Evolutionary conservation across 2,888 invertebrate species (phyloP).

Genomic region (Cataglyphis albicans): DNA sequence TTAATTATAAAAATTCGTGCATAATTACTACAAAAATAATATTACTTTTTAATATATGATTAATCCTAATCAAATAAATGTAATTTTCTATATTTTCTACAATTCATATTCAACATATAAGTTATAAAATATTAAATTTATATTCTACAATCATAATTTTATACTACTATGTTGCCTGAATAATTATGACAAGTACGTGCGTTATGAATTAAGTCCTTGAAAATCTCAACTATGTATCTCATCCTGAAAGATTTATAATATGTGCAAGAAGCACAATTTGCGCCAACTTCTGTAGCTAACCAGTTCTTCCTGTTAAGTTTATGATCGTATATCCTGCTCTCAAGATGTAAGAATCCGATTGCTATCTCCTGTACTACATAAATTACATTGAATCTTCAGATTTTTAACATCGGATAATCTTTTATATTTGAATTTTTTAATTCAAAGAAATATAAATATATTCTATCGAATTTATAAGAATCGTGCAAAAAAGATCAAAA

Average conservation of each 20-base stretch:
- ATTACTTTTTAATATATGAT: not conserved
- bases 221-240: conserved; percentile 41
- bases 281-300: conserved; percentile 45
- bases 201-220: conserved; percentile 48
- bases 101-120: not conserved
- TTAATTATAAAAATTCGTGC: not conserved
- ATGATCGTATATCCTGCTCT: conserved; percentile 42
- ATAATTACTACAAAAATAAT: conserved; percentile 6
- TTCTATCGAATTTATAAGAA: conserved; percentile 11
- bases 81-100: conserved; percentile 4
- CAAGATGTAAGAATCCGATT: conserved; percentile 48
- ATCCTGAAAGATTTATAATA: conserved; percentile 47
- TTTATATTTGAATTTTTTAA: conserved; percentile 1
- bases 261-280: conserved; percentile 35
- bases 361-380: conserved; percentile 34
- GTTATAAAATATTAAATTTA: not conserved
- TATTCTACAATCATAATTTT: not conserved
- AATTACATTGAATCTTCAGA: not conserved
- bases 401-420: conserved; percentile 14
- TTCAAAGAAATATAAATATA: conserved; percentile 4
- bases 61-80: not conserved
- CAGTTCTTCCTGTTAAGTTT: conserved; percentile 42
- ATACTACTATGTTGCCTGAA: not conserved
- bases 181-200: conserved; percentile 28
- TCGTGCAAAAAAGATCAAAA: not conserved